Percentiles rank a stretch among this genome's conserved stretches.
phyloP scores from a whole-genome alignment of 2,113 vertebrate genomes.

The Campylomormyrus tamandua region DNA sequence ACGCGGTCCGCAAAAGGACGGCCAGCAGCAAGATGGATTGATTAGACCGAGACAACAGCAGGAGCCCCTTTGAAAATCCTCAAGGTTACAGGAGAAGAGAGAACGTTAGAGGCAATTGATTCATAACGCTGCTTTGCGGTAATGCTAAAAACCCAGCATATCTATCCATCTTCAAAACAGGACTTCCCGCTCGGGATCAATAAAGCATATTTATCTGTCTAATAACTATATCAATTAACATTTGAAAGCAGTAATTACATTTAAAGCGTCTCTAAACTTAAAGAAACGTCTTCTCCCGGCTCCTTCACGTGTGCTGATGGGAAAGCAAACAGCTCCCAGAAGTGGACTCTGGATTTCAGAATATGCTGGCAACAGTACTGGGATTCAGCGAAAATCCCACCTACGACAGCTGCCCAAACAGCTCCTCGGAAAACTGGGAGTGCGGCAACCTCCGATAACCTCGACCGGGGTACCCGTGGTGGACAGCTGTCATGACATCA shows the following conservation, averaged over 20 bases:
- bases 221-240: background rate
- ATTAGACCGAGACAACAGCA: background rate
- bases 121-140: background rate
- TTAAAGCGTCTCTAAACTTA: background rate
- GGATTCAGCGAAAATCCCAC: background rate
- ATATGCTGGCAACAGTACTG: background rate
- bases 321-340: background rate
- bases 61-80: background rate
- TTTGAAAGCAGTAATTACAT: background rate
- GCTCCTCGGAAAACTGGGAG: background rate
- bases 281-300: background rate
- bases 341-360: background rate
- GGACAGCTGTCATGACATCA: slow-evolving; percentile 15
- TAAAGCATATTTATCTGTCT: background rate
- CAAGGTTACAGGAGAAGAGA: background rate
- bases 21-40: background rate
- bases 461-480: background rate
- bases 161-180: background rate
- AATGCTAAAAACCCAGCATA: background rate
- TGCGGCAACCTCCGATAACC: background rate
- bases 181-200: background rate
- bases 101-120: background rate
- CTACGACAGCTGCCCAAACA: background rate
- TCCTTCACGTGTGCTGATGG: background rate
- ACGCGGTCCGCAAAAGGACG: background rate